phyloP scores from a whole-genome alignment of 2,888 invertebrate species.

The Sylvicola fuscatus region DNA sequence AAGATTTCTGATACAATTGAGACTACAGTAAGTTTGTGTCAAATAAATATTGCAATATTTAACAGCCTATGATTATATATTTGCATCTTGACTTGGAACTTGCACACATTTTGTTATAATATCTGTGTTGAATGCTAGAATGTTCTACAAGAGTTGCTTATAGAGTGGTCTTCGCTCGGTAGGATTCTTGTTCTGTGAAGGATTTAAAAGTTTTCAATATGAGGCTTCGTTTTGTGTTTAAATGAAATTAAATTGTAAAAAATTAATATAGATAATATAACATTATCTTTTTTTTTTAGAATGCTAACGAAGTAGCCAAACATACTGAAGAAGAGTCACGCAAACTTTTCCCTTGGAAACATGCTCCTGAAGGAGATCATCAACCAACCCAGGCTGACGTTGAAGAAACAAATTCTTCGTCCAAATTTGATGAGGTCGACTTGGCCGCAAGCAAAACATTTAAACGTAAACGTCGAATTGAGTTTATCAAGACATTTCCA shows the following conservation, averaged over 20 bases:
- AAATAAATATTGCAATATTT: slow-evolving; percentile 1
- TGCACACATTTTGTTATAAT: no score
- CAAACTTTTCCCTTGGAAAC: no score
- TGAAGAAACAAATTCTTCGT: slow-evolving; percentile 6
- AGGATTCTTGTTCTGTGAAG: neutral
- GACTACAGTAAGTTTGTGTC: slow-evolving; percentile 9
- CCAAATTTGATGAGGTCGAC: slow-evolving; percentile 21
- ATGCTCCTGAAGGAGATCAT: slow-evolving; percentile 7
- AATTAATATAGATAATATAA: no score
- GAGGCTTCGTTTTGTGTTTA: no score
- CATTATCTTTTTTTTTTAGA: no score
- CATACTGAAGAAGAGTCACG: no score
- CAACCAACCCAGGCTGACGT: slow-evolving; percentile 6
- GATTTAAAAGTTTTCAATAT: slow-evolving; percentile 7
- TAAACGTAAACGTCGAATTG: slow-evolving; percentile 31
- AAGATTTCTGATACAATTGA: slow-evolving; percentile 9
- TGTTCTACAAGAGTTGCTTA: no score
- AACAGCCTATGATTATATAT: neutral
- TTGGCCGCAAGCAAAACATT: slow-evolving; percentile 29
- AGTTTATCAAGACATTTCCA: slow-evolving; percentile 21
- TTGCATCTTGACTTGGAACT: neutral
- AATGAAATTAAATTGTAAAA: no score
- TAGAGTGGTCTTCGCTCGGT: no score
- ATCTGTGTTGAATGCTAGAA: no score
- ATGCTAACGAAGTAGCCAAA: no score